Conservation (phyloP, 2,888 invertebrate genomes). For the Parasteatoda lunata region DNA sequence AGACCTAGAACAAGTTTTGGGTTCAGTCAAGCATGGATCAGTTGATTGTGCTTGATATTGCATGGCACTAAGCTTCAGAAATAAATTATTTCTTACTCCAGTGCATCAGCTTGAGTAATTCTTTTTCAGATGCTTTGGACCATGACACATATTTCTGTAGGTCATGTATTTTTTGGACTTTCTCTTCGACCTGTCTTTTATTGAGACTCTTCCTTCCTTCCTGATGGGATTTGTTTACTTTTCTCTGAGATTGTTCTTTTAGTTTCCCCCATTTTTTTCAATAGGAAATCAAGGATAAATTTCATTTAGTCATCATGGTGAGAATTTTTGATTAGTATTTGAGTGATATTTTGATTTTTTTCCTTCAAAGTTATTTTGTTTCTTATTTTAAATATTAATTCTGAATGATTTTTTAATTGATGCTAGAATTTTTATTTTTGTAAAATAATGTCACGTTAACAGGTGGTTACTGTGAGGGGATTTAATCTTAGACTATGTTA, state of each 20-base stretch:
- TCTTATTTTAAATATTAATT: too few relatives aligned
- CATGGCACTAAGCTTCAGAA: constrained; percentile 39
- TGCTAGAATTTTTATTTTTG: too few relatives aligned
- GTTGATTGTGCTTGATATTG: constrained; percentile 50
- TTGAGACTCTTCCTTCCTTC: constrained; percentile 7
- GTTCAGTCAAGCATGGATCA: constrained; percentile 55
- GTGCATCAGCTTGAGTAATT: constrained; percentile 51
- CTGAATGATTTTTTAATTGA: too few relatives aligned
- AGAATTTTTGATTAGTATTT: too few relatives aligned
- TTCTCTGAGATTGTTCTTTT: not conserved
- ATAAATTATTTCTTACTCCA: constrained; percentile 48
- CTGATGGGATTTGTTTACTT: not conserved
- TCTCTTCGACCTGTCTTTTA: constrained; percentile 11
- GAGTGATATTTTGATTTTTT: too few relatives aligned
- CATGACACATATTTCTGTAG: constrained; percentile 63
- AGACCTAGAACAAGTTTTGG: constrained; percentile 24
- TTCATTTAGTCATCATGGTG: too few relatives aligned
- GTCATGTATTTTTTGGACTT: constrained; percentile 42
- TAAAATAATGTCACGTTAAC: too few relatives aligned
- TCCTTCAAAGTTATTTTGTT: too few relatives aligned
- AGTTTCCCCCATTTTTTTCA: too few relatives aligned
- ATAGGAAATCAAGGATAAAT: too few relatives aligned
- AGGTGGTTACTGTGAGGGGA: too few relatives aligned
- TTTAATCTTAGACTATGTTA: too few relatives aligned
- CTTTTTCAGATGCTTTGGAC: constrained; percentile 49